These are phyloP conservation scores for Ochotona curzoniae DNA, from an alignment of 2,113 vertebrate genomes.

Conservation along the genomic window DNA sequence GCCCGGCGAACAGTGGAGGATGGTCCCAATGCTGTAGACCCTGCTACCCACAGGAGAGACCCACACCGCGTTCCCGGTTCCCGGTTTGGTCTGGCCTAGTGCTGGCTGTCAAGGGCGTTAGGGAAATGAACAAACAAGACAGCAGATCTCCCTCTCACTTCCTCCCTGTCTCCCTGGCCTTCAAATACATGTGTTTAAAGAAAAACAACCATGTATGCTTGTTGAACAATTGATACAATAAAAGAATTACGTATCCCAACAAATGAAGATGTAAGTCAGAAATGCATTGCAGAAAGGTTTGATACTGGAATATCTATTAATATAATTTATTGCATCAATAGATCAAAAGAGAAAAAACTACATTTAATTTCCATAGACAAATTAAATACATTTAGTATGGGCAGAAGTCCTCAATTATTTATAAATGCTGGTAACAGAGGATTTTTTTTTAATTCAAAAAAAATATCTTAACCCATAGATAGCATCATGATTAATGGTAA, in stretches of 20 bases:
- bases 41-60: too few species aligned
- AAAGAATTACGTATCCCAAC: conserved; percentile 51
- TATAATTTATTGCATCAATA: conserved; percentile 52
- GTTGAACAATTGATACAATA: conserved; percentile 47
- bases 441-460: conserved; percentile 19
- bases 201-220: background rate
- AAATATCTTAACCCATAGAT: background rate
- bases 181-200: too few species aligned
- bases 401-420: background rate
- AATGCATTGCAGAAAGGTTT: conserved; percentile 28
- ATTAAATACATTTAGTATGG: background rate
- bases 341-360: conserved; percentile 51
- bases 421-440: conserved; percentile 10
- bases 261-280: conserved; percentile 68
- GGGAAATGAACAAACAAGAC: too few species aligned
- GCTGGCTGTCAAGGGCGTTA: too few species aligned
- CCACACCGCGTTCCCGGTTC: too few species aligned
- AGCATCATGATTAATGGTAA: conserved; percentile 10
- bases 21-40: too few species aligned
- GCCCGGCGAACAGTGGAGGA: too few species aligned
- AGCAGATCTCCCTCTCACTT: too few species aligned
- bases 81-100: too few species aligned
- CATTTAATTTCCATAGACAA: conserved; percentile 6
- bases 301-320: conserved; percentile 59
- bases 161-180: too few species aligned